phyloP scores from a whole-genome alignment of 2,797 vertebrate species.

The Gallinago nigripennis region DNA sequence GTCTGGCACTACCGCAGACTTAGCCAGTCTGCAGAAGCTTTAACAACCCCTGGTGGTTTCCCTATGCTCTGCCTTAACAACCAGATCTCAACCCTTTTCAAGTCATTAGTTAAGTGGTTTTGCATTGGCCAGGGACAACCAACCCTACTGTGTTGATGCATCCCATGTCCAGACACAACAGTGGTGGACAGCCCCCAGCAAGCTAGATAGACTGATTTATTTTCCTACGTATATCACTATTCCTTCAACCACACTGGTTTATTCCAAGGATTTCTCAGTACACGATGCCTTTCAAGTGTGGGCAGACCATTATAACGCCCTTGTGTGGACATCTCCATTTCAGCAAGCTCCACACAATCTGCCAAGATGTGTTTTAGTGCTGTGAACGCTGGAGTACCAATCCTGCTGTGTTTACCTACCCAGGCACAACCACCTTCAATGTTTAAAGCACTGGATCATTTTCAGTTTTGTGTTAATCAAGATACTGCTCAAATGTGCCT shows the following conservation, averaged over 20 bases:
- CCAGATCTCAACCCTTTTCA: not conserved
- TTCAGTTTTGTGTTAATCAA: not conserved
- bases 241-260: not conserved
- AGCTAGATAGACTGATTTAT: not conserved
- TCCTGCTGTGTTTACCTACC: not conserved
- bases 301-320: not conserved
- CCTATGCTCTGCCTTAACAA: rapidly evolving
- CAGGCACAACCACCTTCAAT: not conserved
- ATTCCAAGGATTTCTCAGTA: not conserved
- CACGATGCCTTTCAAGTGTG: not conserved
- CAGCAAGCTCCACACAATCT: not conserved
- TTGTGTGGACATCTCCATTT: not conserved
- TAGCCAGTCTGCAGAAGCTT: not conserved
- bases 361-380: not conserved
- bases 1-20: not conserved
- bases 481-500: not conserved
- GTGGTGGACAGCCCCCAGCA: not conserved
- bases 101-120: not conserved
- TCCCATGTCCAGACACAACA: not conserved
- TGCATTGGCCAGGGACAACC: not conserved
- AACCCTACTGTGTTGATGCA: not conserved
- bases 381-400: rapidly evolving
- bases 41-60: not conserved
- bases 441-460: not conserved
- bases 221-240: not conserved